These are phyloP conservation scores for Propsilocerus akamusi DNA, from an alignment of 1,140 invertebrate genomes.

Conservation along the genomic window DNA sequence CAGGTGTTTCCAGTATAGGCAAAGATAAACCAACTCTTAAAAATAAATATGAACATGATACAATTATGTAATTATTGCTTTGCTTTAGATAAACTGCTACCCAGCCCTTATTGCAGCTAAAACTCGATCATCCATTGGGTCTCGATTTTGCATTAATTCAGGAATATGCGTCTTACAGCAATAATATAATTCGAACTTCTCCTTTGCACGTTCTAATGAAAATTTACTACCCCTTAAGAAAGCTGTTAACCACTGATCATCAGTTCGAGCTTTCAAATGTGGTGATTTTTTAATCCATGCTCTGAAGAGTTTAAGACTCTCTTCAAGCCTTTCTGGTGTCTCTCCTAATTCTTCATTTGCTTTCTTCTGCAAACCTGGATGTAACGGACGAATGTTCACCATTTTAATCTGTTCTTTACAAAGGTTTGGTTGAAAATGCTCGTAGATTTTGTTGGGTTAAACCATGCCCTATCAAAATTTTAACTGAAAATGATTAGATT, in stretches of 20 bases:
- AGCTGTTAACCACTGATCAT: constrained; percentile 31
- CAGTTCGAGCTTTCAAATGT: constrained; percentile 12
- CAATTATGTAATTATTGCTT: background rate
- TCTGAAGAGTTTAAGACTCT: background rate
- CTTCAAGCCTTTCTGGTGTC: background rate
- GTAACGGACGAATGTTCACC: background rate
- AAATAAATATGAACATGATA: background rate
- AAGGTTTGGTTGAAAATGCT: no score
- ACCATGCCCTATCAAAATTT: no score
- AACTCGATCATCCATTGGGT: background rate
- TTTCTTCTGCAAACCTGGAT: background rate
- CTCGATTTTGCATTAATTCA: constrained; percentile 18
- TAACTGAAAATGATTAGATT: no score
- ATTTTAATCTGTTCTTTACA: no score
- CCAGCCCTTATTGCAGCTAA: background rate
- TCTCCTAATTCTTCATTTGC: constrained; percentile 2
- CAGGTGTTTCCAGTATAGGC: constrained; percentile 14
- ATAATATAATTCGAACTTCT: constrained; percentile 36
- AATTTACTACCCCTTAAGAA: constrained; percentile 41
- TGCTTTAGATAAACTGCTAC: background rate
- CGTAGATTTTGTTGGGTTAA: no score
- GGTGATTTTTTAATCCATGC: background rate
- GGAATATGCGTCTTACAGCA: constrained; percentile 30
- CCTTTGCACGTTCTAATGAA: constrained; percentile 35
- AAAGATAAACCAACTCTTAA: constrained; percentile 5